Conservation (phyloP, 1,140 invertebrate species). For the Cataglyphis hispanica region DNA sequence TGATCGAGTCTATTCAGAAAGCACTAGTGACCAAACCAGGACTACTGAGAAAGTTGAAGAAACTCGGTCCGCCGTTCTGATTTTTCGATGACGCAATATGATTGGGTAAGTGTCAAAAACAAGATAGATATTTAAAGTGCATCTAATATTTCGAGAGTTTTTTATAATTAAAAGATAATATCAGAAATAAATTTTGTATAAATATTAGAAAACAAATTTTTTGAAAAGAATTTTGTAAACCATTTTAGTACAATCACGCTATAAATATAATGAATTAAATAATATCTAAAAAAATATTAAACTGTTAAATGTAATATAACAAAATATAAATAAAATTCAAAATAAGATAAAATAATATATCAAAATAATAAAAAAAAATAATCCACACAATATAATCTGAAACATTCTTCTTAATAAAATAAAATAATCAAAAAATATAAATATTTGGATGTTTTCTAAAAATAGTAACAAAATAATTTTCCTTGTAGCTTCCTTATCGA, state of each 20-base stretch:
- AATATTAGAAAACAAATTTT: neutral
- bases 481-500: slow-evolving; percentile 59
- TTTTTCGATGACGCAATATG: slow-evolving; percentile 42
- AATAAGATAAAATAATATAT: neutral
- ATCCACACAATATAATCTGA: too few species aligned
- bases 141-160: neutral
- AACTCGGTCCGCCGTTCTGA: slow-evolving; percentile 73
- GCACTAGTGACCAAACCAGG: slow-evolving; percentile 88
- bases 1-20: slow-evolving; percentile 88
- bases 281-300: neutral
- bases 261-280: neutral
- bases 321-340: neutral
- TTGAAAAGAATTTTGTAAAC: neutral
- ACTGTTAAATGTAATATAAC: neutral
- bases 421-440: too few species aligned
- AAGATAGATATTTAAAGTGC: neutral
- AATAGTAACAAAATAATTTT: neutral
- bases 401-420: too few species aligned
- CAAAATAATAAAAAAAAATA: slow-evolving; percentile 24
- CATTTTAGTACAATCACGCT: neutral
- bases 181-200: neutral
- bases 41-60: slow-evolving; percentile 88
- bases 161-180: neutral
- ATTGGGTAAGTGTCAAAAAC: slow-evolving; percentile 7
- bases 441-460: too few species aligned